These are phyloP conservation scores for Euthynnus affinis DNA, from an alignment of 2,797 vertebrate genomes.

Conservation along the genomic window DNA sequence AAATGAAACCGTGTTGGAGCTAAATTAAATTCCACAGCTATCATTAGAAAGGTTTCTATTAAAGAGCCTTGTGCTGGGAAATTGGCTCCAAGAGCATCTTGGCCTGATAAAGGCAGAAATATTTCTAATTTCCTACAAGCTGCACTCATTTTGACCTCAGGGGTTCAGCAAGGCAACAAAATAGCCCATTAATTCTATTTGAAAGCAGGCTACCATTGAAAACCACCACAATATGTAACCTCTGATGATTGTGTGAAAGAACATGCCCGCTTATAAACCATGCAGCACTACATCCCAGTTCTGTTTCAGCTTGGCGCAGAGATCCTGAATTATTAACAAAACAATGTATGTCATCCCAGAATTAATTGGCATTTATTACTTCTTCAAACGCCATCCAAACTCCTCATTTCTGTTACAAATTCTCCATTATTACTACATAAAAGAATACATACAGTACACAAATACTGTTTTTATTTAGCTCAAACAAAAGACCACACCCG, in stretches of 20 bases:
- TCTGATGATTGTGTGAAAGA: constrained; percentile 63
- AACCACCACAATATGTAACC: constrained; percentile 58
- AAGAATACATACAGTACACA: constrained; percentile 16
- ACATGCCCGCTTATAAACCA: constrained; percentile 63
- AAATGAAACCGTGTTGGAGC: constrained; percentile 76
- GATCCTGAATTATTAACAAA: constrained; percentile 73
- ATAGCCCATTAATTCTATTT: constrained; percentile 78
- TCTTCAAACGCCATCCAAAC: constrained; percentile 27
- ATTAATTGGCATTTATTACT: constrained; percentile 58
- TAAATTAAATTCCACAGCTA: constrained; percentile 84
- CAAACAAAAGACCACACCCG: constrained; percentile 4
- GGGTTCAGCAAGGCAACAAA: constrained; percentile 67
- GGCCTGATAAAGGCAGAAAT: constrained; percentile 71
- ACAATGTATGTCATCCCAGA: constrained; percentile 59
- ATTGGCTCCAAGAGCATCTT: constrained; percentile 75
- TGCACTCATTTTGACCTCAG: constrained; percentile 75
- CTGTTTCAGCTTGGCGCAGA: constrained; percentile 35
- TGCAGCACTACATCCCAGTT: constrained; percentile 46
- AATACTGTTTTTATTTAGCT: constrained; percentile 17
- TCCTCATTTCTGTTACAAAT: constrained; percentile 35
- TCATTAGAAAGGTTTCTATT: constrained; percentile 82
- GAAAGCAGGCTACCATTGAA: constrained; percentile 68
- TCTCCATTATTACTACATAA: constrained; percentile 40
- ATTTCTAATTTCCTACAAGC: constrained; percentile 77
- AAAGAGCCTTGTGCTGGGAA: constrained; percentile 79